phyloP scores from a whole-genome alignment of 2,888 invertebrate species.

The Patella caerulea region DNA sequence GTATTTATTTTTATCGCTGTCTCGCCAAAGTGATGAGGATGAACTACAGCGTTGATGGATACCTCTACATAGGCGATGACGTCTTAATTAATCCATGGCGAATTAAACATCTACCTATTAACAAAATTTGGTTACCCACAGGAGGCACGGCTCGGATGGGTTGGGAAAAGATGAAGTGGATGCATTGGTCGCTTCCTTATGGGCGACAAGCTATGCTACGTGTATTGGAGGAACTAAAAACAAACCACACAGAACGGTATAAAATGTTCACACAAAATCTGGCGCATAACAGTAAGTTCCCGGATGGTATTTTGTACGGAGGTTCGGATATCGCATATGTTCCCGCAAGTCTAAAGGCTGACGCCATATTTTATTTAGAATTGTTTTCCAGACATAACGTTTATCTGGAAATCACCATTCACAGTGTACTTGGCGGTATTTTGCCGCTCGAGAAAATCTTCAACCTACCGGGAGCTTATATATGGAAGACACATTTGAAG shows the following conservation, averaged over 20 bases:
- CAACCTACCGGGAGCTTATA: not conserved
- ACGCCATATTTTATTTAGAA: not conserved
- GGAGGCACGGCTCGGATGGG: not conserved
- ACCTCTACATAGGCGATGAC: not conserved
- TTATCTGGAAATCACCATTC: not conserved
- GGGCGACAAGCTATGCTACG: not conserved
- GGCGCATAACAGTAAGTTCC: not conserved
- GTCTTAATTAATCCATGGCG: not conserved
- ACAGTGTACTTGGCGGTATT: not conserved
- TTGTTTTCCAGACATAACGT: not conserved
- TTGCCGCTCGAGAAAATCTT: not conserved
- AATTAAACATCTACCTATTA: not conserved
- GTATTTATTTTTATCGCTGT: not conserved
- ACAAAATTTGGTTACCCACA: not conserved
- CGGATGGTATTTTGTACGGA: not conserved
- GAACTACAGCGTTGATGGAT: not conserved
- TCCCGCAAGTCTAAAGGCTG: not conserved
- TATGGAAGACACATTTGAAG: not conserved
- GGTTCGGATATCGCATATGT: not conserved
- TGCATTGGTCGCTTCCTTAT: not conserved
- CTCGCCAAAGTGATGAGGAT: not conserved
- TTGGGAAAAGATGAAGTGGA: not conserved
- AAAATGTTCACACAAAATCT: not conserved
- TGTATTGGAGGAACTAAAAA: not conserved
- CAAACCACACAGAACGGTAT: not conserved